phyloP scores from a whole-genome alignment of 2,113 vertebrate species.

The Falco punctatus region DNA sequence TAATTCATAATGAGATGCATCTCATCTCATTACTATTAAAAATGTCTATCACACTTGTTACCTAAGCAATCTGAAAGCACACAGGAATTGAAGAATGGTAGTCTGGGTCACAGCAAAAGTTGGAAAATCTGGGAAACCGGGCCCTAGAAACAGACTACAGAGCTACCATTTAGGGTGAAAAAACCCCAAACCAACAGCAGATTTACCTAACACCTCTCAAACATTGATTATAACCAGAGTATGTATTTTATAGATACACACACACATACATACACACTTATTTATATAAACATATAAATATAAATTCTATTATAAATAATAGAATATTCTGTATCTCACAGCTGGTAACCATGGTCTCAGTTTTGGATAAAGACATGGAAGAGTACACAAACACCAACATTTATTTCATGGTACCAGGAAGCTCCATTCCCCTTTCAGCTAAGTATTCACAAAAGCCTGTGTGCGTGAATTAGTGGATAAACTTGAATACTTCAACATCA shows the following conservation, averaged over 20 bases:
- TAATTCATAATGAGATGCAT: not conserved
- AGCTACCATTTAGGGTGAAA: not conserved
- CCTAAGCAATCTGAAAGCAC: not conserved
- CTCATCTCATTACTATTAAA: not conserved
- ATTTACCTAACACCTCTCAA: not conserved
- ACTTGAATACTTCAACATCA: not conserved
- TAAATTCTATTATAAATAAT: not conserved
- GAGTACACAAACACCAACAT: not conserved
- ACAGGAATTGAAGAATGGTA: not conserved
- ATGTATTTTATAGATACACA: not conserved
- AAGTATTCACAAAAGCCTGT: not conserved
- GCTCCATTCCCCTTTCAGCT: not conserved
- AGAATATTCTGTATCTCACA: not conserved
- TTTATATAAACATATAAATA: not conserved
- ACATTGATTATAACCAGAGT: not conserved
- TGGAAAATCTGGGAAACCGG: not conserved
- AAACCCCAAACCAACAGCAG: not conserved
- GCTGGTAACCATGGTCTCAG: not conserved
- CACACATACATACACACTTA: not conserved
- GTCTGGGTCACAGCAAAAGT: not conserved
- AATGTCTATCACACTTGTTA: fast-evolving
- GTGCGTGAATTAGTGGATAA: not conserved
- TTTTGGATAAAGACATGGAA: not conserved
- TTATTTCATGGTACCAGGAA: not conserved
- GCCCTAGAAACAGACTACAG: not conserved